Evolutionary conservation across 2,888 invertebrate species (phyloP).

Genomic region (Plemyria rubiginata): DNA sequence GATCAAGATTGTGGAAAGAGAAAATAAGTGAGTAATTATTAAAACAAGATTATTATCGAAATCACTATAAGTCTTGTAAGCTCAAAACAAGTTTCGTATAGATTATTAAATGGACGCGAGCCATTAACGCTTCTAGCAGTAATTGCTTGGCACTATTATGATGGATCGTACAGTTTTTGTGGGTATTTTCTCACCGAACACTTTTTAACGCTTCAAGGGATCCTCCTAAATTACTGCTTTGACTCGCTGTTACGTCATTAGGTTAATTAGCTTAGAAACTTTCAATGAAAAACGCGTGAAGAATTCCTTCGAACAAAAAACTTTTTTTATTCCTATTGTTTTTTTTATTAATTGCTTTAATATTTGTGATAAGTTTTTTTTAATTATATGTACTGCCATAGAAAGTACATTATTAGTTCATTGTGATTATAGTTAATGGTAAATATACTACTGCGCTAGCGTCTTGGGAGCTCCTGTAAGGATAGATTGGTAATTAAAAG

Average conservation of each 20-base stretch:
- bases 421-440: too few relatives aligned
- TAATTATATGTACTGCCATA: too few relatives aligned
- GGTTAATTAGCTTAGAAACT: conserved; percentile 58
- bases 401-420: too few relatives aligned
- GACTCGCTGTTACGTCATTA: conserved; percentile 59
- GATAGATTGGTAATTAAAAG: too few relatives aligned
- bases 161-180: conserved; percentile 81
- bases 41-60: conserved; percentile 83
- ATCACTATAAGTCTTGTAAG: conserved; percentile 75
- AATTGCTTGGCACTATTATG: conserved; percentile 81
- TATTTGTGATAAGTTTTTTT: too few relatives aligned
- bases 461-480: too few relatives aligned
- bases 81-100: conserved; percentile 76
- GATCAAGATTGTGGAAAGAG: conserved; percentile 80
- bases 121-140: conserved; percentile 82
- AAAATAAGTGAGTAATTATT: conserved; percentile 80
- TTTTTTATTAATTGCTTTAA: too few relatives aligned
- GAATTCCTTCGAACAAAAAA: conserved; percentile 32
- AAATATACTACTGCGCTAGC: too few relatives aligned
- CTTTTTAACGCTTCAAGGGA: conserved; percentile 73
- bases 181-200: conserved; percentile 70
- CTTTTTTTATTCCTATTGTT: too few relatives aligned
- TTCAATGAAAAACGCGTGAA: conserved; percentile 46
- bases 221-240: conserved; percentile 61
- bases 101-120: conserved; percentile 77